Evolutionary conservation across 2,113 vertebrate species (phyloP).

Genomic region (Acinonyx jubatus): DNA sequence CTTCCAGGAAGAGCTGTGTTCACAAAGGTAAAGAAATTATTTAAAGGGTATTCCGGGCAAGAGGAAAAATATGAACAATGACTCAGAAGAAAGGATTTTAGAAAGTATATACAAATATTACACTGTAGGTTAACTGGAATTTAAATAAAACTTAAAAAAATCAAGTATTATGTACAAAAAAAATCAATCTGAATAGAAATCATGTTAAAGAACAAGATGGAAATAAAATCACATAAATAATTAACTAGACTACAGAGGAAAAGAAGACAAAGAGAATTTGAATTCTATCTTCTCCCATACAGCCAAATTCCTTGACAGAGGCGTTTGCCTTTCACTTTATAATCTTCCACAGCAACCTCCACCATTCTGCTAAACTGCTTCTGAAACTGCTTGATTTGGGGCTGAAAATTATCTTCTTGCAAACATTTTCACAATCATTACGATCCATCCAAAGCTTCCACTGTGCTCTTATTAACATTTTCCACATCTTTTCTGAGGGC

Average conservation of each 20-base stretch:
- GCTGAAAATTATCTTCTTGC: slow-evolving; percentile 1
- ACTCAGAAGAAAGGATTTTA: neutral
- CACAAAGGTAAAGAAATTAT: neutral
- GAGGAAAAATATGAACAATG: neutral
- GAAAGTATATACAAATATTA: neutral
- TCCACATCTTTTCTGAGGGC: neutral
- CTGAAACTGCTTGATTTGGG: neutral
- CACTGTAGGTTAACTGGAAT: neutral
- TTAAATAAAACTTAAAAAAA: neutral
- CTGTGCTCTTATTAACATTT: neutral
- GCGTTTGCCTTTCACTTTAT: neutral
- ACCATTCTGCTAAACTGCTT: neutral
- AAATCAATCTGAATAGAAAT: neutral
- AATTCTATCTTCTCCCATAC: neutral
- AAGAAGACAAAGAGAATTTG: neutral
- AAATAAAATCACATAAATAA: slow-evolving; percentile 17
- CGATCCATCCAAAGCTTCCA: neutral
- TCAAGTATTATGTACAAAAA: neutral
- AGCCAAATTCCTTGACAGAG: slow-evolving; percentile 1
- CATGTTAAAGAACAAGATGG: neutral
- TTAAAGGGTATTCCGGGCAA: neutral
- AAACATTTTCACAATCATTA: neutral
- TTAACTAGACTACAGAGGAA: neutral
- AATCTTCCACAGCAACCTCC: neutral
- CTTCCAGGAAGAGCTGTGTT: neutral